phyloP scores from a whole-genome alignment of 2,797 vertebrate species.

The Acrocephalus scirpaceus region DNA sequence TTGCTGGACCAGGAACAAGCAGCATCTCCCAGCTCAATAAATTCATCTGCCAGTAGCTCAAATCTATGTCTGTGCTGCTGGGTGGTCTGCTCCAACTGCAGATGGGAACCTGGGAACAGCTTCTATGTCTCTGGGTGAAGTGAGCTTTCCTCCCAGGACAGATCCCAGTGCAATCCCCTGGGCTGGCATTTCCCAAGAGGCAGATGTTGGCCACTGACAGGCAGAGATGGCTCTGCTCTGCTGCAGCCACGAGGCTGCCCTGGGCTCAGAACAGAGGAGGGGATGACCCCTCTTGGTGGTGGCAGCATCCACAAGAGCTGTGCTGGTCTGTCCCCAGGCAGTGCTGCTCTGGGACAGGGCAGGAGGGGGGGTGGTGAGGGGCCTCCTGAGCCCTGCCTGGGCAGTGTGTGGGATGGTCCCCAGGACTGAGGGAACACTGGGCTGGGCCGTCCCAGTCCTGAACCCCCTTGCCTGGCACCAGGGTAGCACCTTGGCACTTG shows the following conservation, averaged over 20 bases:
- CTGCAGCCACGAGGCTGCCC: neutral
- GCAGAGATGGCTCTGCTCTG: neutral
- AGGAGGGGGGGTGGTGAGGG: fast-evolving
- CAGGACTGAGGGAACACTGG: fast-evolving
- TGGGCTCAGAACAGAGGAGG: neutral
- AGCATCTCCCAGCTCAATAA: constrained; percentile 29
- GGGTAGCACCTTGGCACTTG: fast-evolving
- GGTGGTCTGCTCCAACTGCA: constrained; percentile 24
- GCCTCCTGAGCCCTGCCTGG: fast-evolving
- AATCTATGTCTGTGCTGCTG: neutral
- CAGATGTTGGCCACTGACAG: fast-evolving
- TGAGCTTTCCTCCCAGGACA: neutral
- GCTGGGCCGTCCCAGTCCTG: neutral
- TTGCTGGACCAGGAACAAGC: constrained; percentile 23
- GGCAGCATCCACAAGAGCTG: neutral
- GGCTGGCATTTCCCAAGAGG: neutral
- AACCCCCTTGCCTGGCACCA: neutral
- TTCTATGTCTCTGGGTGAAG: neutral
- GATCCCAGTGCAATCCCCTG: neutral
- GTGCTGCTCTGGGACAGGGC: neutral
- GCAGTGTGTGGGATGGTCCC: neutral
- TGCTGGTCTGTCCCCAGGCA: fast-evolving
- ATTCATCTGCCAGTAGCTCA: constrained; percentile 18
- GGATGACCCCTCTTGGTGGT: neutral
- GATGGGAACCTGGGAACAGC: neutral